A percentile compares a stretch with the other conserved stretches of the same genome.
These are phyloP conservation scores for Caenorhabditis angaria DNA, from an alignment of 2,888 invertebrate genomes.

Conservation along the genomic window DNA sequence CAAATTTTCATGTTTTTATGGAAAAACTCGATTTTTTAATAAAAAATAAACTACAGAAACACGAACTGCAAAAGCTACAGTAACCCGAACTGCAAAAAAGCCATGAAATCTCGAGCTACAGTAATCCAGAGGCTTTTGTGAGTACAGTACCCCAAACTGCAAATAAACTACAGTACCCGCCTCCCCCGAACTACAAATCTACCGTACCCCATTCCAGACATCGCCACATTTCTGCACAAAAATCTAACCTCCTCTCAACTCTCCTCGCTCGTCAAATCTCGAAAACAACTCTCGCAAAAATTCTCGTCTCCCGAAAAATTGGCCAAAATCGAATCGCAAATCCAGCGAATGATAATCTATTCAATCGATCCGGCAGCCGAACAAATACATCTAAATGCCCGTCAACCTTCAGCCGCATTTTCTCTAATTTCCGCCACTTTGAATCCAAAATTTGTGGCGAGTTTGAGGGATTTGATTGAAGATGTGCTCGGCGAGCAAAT, in stretches of 20 bases:
- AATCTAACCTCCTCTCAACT: conserved; percentile 26
- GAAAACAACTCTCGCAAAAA: conserved; percentile 18
- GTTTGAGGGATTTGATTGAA: too few relatives aligned
- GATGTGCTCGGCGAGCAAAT: too few relatives aligned
- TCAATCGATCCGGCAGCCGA: conserved; percentile 40
- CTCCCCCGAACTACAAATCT: too few relatives aligned
- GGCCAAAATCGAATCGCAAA: conserved; percentile 17
- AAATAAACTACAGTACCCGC: neutral
- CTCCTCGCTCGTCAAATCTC: conserved; percentile 20
- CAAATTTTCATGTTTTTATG: too few relatives aligned
- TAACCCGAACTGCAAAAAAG: too few relatives aligned
- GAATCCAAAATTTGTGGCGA: conserved; percentile 27
- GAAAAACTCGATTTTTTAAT: too few relatives aligned
- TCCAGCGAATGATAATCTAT: conserved; percentile 34
- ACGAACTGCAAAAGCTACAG: too few relatives aligned
- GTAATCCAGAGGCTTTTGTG: neutral
- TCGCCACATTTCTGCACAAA: conserved; percentile 15
- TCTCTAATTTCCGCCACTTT: conserved; percentile 33
- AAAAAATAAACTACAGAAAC: too few relatives aligned
- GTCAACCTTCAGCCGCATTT: conserved; percentile 34
- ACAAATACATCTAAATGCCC: conserved; percentile 33
- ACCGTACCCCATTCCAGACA: conserved; percentile 12
- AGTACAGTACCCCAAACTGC: neutral
- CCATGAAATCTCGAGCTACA: too few relatives aligned
- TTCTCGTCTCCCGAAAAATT: conserved; percentile 21